Evolutionary conservation across 2,113 vertebrate species (phyloP).

Genomic region (Mellivora capensis): DNA sequence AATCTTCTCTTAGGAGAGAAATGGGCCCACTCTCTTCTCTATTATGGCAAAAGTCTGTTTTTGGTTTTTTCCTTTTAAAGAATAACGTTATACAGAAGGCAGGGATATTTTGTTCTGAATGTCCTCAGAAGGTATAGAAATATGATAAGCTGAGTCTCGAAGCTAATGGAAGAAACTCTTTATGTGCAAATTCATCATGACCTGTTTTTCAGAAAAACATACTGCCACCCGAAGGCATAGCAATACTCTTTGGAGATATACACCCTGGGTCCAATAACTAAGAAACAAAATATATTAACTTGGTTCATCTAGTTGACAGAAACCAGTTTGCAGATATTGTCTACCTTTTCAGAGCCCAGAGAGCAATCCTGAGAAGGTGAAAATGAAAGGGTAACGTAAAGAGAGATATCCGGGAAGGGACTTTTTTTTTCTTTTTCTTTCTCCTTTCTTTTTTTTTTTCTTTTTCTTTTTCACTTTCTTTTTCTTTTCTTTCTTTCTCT

Average conservation of each 20-base stretch:
- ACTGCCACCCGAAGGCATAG: neutral
- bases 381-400: neutral
- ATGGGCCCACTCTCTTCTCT: neutral
- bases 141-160: neutral
- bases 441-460: neutral
- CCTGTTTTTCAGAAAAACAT: neutral
- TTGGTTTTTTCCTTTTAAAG: neutral
- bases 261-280: neutral
- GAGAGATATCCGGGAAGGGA: neutral
- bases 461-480: neutral
- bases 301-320: neutral
- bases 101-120: neutral
- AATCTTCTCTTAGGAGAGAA: neutral
- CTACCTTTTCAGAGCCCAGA: neutral
- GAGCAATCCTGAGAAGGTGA: neutral
- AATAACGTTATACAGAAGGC: neutral
- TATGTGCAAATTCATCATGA: neutral
- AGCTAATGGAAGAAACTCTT: neutral
- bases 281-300: neutral
- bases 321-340: neutral
- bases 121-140: neutral
- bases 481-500: neutral
- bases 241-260: neutral
- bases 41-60: neutral
- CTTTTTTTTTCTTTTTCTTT: neutral